A percentile compares a stretch with the other conserved stretches of the same genome.
phyloP scores from a whole-genome alignment of 1,140 invertebrate species.

The Drosophila yakuba region DNA sequence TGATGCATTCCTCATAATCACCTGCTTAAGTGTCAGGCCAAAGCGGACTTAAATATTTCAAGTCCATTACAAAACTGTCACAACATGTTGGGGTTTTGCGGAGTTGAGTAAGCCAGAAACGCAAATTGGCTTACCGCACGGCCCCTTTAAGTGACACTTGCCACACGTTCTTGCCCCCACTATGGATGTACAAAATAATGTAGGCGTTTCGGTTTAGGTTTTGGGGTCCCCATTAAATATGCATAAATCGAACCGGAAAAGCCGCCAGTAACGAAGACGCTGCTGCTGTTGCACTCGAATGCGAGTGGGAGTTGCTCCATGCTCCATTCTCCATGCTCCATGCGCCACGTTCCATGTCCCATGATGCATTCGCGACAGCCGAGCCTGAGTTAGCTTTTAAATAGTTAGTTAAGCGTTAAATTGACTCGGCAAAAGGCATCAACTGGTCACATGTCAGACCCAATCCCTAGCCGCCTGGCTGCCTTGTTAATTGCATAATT shows the following conservation, averaged over 20 bases:
- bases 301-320: conserved; percentile 24
- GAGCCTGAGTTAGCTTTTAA: conserved; percentile 58
- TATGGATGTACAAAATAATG: conserved; percentile 23
- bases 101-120: conserved; percentile 42
- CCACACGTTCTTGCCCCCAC: conserved; percentile 32
- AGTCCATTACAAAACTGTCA: conserved; percentile 60
- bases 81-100: conserved; percentile 39
- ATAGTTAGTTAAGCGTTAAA: conserved; percentile 78
- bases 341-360: neutral
- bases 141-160: conserved; percentile 52
- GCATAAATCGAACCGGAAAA: conserved; percentile 64
- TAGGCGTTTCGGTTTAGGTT: conserved; percentile 36
- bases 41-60: conserved; percentile 55
- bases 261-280: conserved; percentile 20
- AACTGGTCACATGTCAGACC: conserved; percentile 54
- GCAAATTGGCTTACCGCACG: conserved; percentile 51
- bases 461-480: conserved; percentile 51
- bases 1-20: conserved; percentile 27
- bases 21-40: conserved; percentile 8
- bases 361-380: conserved; percentile 22
- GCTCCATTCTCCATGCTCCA: conserved; percentile 7
- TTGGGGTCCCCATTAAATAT: conserved; percentile 49
- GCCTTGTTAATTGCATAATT: conserved; percentile 76
- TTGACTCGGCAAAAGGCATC: conserved; percentile 63
- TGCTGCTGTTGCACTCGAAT: conserved; percentile 3